A percentile compares a stretch with the other conserved stretches of the same genome.
Conservation (phyloP, 1,140 invertebrate genomes). For the Dendrolimus kikuchii region DNA sequence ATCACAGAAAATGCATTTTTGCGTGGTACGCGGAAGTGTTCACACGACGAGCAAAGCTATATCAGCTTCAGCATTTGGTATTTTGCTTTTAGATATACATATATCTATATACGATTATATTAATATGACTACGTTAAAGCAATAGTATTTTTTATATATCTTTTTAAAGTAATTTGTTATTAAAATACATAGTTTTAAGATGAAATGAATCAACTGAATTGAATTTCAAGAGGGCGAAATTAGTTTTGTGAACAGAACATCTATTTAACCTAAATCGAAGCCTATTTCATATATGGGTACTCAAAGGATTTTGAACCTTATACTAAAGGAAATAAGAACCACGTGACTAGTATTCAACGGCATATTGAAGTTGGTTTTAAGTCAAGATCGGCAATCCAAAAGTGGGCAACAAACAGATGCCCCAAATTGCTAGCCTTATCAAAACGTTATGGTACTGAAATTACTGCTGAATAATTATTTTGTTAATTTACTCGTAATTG, state of each 20-base stretch:
- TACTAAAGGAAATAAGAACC: conserved; percentile 10
- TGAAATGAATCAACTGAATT: conserved; percentile 42
- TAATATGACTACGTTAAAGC: too few relatives aligned
- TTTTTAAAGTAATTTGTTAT: too few relatives aligned
- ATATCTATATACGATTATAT: too few relatives aligned
- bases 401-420: conserved; percentile 54
- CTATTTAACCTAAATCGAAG: conserved; percentile 10
- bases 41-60: too few relatives aligned
- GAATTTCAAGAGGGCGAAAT: conserved; percentile 56
- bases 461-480: conserved; percentile 53
- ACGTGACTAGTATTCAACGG: neutral
- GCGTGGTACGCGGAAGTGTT: too few relatives aligned
- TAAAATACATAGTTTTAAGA: conserved; percentile 14
- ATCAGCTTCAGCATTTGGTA: too few relatives aligned
- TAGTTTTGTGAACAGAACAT: conserved; percentile 63
- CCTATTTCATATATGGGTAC: conserved; percentile 3
- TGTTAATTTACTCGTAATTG: conserved; percentile 41
- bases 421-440: conserved; percentile 40
- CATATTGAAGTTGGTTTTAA: conserved; percentile 16
- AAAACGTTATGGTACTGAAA: conserved; percentile 37
- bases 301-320: conserved; percentile 20
- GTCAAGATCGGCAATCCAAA: conserved; percentile 24
- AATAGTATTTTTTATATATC: too few relatives aligned
- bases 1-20: too few relatives aligned
- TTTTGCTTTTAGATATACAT: too few relatives aligned